Conservation (phyloP, 2,113 vertebrate species). For the Melanocharis versteri region DNA sequence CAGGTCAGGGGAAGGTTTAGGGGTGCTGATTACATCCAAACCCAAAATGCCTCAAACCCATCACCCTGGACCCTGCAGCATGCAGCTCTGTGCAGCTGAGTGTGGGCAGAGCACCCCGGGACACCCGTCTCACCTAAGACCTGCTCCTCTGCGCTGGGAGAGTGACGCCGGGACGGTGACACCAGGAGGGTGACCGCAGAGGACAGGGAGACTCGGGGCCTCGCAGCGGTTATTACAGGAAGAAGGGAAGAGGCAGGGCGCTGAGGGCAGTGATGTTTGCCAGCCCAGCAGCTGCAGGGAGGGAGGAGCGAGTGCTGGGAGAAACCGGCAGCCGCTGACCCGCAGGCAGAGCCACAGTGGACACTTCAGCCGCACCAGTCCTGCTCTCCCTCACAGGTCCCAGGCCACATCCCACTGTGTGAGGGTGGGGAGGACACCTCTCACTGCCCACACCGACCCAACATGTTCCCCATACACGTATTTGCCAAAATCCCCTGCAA, state of each 20-base stretch:
- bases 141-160: accelerated
- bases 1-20: not conserved
- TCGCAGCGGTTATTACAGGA: not conserved
- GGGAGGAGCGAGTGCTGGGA: not conserved
- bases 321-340: not conserved
- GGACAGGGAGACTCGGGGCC: not conserved
- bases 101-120: not conserved
- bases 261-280: not conserved
- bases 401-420: accelerated
- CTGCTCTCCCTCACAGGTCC: not conserved
- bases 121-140: not conserved
- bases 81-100: accelerated
- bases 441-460: not conserved
- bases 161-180: not conserved
- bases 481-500: not conserved
- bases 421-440: not conserved
- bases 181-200: not conserved
- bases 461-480: accelerated
- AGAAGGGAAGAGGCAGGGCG: not conserved
- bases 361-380: not conserved
- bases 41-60: not conserved
- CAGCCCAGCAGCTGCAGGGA: not conserved
- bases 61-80: not conserved
- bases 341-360: not conserved
- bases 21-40: not conserved